Percentiles rank a stretch among this genome's conserved stretches.
phyloP scores from a whole-genome alignment of 2,888 invertebrate genomes.

The Dorcus hopei region DNA sequence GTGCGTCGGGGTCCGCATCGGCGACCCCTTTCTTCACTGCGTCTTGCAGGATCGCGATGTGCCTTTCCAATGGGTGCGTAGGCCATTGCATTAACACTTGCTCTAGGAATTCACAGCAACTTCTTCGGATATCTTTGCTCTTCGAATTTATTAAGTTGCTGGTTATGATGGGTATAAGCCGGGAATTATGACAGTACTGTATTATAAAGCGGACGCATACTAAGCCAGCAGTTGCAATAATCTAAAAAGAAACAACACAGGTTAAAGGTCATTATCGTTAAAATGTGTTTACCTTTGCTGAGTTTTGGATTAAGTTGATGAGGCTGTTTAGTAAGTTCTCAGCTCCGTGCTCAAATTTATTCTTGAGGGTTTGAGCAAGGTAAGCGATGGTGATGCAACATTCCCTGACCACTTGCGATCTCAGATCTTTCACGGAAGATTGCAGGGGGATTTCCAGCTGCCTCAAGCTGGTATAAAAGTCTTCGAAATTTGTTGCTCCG shows the following conservation, averaged over 20 bases:
- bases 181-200: conserved; percentile 74
- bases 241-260: conserved; percentile 49
- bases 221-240: conserved; percentile 85
- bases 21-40: conserved; percentile 81
- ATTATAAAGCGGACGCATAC: conserved; percentile 87
- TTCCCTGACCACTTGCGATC: conserved; percentile 92
- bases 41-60: conserved; percentile 74
- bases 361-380: conserved; percentile 79
- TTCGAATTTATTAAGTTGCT: conserved; percentile 76
- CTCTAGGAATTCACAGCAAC: conserved; percentile 78
- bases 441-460: conserved; percentile 78
- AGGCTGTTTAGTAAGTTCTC: conserved; percentile 78
- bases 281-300: conserved; percentile 74
- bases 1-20: conserved; percentile 90
- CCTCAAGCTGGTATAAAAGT: conserved; percentile 75
- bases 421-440: conserved; percentile 78
- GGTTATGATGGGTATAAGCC: conserved; percentile 76
- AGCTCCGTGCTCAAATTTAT: conserved; percentile 82
- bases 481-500: conserved; percentile 67
- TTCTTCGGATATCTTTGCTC: conserved; percentile 84
- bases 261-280: background rate
- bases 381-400: conserved; percentile 93
- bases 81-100: conserved; percentile 85
- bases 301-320: conserved; percentile 90
- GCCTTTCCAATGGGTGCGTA: conserved; percentile 76